A percentile compares a stretch with the other conserved stretches of the same genome.
phyloP scores from a whole-genome alignment of 2,113 vertebrate species.

The Dromaius novaehollandiae region DNA sequence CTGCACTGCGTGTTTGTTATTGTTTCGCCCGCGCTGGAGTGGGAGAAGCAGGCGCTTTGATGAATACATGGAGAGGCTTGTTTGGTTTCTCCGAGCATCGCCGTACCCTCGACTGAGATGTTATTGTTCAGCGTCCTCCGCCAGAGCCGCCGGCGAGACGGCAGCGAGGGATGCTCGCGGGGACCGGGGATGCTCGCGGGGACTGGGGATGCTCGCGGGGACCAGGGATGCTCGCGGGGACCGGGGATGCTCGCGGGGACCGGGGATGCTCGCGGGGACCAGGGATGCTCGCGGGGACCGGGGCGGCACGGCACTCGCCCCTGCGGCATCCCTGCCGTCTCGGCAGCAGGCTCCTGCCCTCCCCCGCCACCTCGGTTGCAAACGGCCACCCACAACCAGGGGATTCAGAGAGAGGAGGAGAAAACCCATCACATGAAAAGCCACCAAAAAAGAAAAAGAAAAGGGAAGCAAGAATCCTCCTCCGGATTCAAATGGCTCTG shows the following conservation, averaged over 20 bases:
- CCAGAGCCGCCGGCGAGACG: neutral
- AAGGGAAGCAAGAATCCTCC: neutral
- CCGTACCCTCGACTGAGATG: fast-evolving
- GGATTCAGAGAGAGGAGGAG: neutral
- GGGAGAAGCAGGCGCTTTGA: neutral
- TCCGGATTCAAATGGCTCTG: conserved; percentile 37
- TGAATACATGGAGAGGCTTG: fast-evolving
- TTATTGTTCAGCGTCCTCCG: neutral
- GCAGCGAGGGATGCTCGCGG: no score
- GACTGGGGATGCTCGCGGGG: no score
- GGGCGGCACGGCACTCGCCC: no score
- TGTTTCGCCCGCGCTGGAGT: neutral
- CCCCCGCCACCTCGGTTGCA: neutral
- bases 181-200: no score
- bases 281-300: no score
- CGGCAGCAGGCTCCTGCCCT: neutral
- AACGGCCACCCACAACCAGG: neutral
- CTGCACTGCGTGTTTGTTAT: neutral
- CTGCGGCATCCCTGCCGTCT: no score
- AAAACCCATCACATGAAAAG: conserved; percentile 8
- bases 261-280: no score
- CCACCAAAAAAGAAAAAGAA: neutral
- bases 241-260: no score
- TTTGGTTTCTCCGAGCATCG: neutral
- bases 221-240: no score